Conservation (phyloP, 2,113 vertebrate species). For the Lonchura striata region DNA sequence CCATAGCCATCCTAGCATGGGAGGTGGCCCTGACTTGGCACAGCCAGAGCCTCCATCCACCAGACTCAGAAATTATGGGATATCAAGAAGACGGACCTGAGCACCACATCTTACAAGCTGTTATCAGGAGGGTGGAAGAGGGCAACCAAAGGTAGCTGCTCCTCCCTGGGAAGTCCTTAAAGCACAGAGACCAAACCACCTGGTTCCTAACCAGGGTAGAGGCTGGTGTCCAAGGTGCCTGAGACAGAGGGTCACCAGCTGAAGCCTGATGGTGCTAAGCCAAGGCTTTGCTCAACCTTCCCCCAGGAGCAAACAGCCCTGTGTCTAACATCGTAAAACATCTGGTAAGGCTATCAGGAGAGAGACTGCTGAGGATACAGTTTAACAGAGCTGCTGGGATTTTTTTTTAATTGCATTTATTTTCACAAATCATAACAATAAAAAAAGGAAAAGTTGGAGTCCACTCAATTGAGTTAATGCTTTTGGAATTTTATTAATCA, state of each 20-base stretch:
- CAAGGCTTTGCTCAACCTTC: slow-evolving; percentile 51
- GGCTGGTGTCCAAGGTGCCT: neutral
- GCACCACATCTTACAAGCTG: neutral
- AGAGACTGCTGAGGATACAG: slow-evolving; percentile 59
- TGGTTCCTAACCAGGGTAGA: neutral
- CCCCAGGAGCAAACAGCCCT: neutral
- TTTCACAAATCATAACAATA: slow-evolving; percentile 64
- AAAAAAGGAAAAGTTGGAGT: slow-evolving; percentile 64
- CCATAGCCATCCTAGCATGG: neutral
- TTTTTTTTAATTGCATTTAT: slow-evolving; percentile 70
- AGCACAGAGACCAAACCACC: neutral
- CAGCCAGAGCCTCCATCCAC: neutral
- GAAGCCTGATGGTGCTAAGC: neutral
- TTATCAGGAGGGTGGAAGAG: neutral
- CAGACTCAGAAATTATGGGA: neutral
- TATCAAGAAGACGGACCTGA: neutral
- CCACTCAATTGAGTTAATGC: slow-evolving; percentile 75
- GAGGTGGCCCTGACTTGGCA: neutral
- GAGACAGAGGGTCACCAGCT: neutral
- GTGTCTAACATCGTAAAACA: slow-evolving; percentile 67
- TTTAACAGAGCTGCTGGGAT: slow-evolving; percentile 76
- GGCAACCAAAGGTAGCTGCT: neutral
- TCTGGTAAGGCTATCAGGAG: slow-evolving; percentile 72
- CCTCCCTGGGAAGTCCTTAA: neutral
- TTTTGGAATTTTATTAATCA: slow-evolving; percentile 80